Evolutionary conservation across 2,797 vertebrate species (phyloP).

Genomic region (Cyclopterus lumpus): DNA sequence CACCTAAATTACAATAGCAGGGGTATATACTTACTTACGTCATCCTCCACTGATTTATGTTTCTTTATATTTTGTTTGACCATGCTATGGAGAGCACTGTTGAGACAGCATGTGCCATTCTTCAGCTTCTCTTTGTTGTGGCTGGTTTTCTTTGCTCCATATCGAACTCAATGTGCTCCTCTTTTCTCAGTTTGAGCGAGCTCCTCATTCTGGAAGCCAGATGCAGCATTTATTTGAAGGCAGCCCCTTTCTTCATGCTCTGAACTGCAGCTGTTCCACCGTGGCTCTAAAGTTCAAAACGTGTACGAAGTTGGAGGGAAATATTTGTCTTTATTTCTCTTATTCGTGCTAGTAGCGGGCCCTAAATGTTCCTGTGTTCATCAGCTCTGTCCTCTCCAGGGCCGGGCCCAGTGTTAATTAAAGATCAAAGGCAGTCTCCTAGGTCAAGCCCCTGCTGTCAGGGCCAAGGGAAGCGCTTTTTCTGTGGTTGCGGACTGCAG

Average conservation of each 20-base stretch:
- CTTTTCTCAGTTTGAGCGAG: slow-evolving; percentile 31
- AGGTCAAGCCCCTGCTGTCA: slow-evolving; percentile 76
- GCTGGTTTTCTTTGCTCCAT: slow-evolving; percentile 25
- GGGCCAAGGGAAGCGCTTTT: slow-evolving; percentile 63
- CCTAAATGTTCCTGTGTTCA: slow-evolving; percentile 57
- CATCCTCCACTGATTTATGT: slow-evolving; percentile 6
- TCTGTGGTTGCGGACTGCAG: slow-evolving; percentile 43
- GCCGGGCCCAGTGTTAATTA: slow-evolving; percentile 71
- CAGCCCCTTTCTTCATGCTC: slow-evolving; percentile 17
- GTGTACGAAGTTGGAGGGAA: slow-evolving; percentile 1
- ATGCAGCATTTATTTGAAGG: slow-evolving; percentile 36
- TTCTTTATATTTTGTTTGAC: slow-evolving; percentile 20
- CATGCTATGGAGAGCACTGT: slow-evolving; percentile 11
- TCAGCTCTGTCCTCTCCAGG: slow-evolving; percentile 55
- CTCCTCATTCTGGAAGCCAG: slow-evolving; percentile 30
- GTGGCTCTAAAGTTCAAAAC: slow-evolving; percentile 34
- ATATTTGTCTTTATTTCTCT: slow-evolving; percentile 14
- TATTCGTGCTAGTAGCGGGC: slow-evolving; percentile 20
- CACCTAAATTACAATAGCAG: neutral
- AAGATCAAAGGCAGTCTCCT: slow-evolving; percentile 76
- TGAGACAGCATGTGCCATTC: slow-evolving; percentile 32
- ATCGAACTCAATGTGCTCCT: slow-evolving; percentile 26
- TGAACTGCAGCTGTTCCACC: slow-evolving; percentile 38
- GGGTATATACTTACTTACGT: neutral
- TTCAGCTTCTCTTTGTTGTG: slow-evolving; percentile 36